Percentiles rank a stretch among this genome's conserved stretches.
These are phyloP conservation scores for Drosophila sulfurigaster DNA, from an alignment of 1,140 invertebrate species.

Conservation along the genomic window DNA sequence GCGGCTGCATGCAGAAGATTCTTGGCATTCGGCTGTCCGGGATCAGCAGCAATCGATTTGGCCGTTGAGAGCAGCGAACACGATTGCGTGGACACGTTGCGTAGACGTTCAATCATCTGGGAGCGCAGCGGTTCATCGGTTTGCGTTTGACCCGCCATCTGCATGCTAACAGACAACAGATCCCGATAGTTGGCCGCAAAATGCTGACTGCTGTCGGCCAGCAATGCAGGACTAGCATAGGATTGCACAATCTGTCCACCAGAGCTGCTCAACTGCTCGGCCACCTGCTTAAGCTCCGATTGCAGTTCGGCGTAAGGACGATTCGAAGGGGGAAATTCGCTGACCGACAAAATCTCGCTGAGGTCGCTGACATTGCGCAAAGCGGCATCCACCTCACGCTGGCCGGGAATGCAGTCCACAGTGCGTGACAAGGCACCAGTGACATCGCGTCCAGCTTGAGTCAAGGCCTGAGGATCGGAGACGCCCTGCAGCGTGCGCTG, in stretches of 20 bases:
- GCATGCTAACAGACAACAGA: conserved; percentile 91
- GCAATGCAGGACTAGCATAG: conserved; percentile 88
- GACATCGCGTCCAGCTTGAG: conserved; percentile 87
- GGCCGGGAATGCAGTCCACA: conserved; percentile 94
- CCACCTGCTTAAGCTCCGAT: conserved; percentile 92
- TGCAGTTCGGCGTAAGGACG: conserved; percentile 94
- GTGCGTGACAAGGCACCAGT: conserved; percentile 85
- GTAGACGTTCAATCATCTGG: conserved; percentile 94
- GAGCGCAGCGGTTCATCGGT: conserved; percentile 88
- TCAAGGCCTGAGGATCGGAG: conserved; percentile 87
- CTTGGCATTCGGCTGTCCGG: conserved; percentile 94
- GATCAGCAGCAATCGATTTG: conserved; percentile 95
- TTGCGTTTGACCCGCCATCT: conserved; percentile 92
- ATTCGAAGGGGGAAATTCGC: conserved; percentile 89
- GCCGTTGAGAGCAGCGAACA: conserved; percentile 94
- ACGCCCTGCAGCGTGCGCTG: conserved; percentile 88
- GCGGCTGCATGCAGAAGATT: conserved; percentile 95
- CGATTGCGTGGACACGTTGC: conserved; percentile 94
- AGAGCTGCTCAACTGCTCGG: conserved; percentile 92
- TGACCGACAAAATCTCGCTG: conserved; percentile 89
- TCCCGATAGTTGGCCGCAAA: conserved; percentile 93
- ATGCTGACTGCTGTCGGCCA: conserved; percentile 90
- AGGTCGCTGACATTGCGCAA: conserved; percentile 92
- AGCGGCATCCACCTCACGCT: conserved; percentile 94
- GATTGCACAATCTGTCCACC: conserved; percentile 91